Evolutionary conservation across 2,113 vertebrate species (phyloP), one percentile per base, ranked within the genome.

Genomic region (Notechis scutatus): DNA sequence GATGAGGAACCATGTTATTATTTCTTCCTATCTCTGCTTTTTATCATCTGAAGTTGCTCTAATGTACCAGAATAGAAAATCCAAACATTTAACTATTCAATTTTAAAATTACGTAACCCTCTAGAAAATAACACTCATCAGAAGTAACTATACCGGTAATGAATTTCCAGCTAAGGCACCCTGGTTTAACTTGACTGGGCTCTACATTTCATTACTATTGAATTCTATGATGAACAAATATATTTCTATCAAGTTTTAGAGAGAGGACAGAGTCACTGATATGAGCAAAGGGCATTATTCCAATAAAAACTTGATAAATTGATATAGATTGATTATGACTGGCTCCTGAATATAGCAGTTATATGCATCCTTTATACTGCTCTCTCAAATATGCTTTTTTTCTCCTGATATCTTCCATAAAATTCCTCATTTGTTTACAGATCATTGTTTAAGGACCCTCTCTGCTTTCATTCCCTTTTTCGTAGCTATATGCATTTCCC

Each of bases 231-330:
- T 56, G 87, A 88, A 88, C 91, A 45, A 20, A n/a, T 10, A 89
- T 93, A 89, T 39, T 90, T 90, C 69, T 50, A 50, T 92, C 69
- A 90, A 21, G 39, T n/a, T 93, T 34, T 34, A 57, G 55, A 85
- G 55, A 90, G 42, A 90, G 47, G 61, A 89, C 81, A 54, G 81
- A 59, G 39, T 8, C 2, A 57, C 81, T 92, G 74, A 92, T 8
- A 57, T 10, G 26, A 29, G 64, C 21, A 89, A 93, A 92, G 6
- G 50, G 2, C 23, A 92, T 45, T 15, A n/a, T 52, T 59, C 34
- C 14, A 89, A 3, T 47, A 18, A 42, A 42, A 88, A 55, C 1
- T 4, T 81, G 24, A 61, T 61, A 61, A 61, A 61, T 11, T 26
- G 9, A 61, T 26, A 61, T 11, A 61, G 64, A 6, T 34, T 23